Conservation (phyloP, 2,797 vertebrate genomes). For the Triplophysa bombifrons region DNA sequence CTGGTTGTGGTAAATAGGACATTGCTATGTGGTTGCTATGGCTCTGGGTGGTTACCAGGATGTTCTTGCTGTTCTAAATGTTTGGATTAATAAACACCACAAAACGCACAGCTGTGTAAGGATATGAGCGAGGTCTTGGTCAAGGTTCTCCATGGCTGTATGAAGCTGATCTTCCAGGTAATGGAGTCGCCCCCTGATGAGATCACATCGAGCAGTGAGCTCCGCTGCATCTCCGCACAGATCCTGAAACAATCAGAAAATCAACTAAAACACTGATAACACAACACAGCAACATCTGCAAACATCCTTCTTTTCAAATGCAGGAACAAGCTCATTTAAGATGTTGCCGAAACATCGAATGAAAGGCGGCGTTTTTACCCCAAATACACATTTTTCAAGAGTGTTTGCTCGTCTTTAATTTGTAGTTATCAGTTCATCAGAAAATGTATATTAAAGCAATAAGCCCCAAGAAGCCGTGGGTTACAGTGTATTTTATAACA, state of each 20-base stretch:
- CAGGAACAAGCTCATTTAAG: too few species aligned
- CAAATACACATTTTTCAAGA: too few species aligned
- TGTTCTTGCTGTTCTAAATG: neutral
- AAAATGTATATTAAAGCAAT: too few species aligned
- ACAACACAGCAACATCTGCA: neutral
- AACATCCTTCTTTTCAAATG: neutral
- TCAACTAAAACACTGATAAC: neutral
- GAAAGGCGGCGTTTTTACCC: too few species aligned
- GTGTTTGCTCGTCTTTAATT: too few species aligned
- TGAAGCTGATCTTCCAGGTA: slow-evolving; percentile 86
- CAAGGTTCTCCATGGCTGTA: slow-evolving; percentile 74
- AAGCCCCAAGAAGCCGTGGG: too few species aligned
- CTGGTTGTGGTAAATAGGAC: too few species aligned
- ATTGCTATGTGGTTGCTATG: too few species aligned
- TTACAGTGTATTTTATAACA: too few species aligned
- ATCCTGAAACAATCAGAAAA: slow-evolving; percentile 49
- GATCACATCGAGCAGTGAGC: slow-evolving; percentile 83
- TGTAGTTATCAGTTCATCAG: too few species aligned
- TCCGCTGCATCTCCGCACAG: slow-evolving; percentile 68
- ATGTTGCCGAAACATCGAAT: too few species aligned
- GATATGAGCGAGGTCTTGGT: slow-evolving; percentile 88
- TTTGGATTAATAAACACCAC: neutral
- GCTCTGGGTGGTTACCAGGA: neutral
- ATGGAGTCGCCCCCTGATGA: slow-evolving; percentile 81
- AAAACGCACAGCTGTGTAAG: slow-evolving; percentile 64